phyloP scores from a whole-genome alignment of 30 jellyfish, hydroid and myxozoan genomes.

The Clytia hemisphaerica region DNA sequence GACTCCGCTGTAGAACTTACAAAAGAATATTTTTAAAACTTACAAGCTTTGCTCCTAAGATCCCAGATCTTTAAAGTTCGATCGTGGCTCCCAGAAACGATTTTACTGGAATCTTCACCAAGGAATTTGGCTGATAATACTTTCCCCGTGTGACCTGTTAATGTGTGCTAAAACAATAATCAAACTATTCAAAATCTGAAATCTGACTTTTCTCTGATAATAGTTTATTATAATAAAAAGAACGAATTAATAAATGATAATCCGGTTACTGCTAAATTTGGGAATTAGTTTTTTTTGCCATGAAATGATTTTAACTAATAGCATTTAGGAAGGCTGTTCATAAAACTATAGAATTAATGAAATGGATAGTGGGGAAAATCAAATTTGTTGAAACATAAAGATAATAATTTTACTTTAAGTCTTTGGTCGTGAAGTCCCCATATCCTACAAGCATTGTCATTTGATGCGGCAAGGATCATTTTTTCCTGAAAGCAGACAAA shows the following conservation, averaged over 20 bases:
- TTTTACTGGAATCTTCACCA: conserved; percentile 92
- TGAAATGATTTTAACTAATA: too few species aligned
- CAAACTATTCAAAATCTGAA: too few species aligned
- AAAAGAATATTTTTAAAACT: conserved; percentile 19
- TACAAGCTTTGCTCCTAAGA: conserved; percentile 91
- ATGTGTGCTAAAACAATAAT: conserved; percentile 70
- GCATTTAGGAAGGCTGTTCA: too few species aligned
- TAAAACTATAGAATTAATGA: too few species aligned
- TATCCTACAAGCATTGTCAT: conserved; percentile 92
- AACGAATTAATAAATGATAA: too few species aligned
- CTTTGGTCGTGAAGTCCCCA: conserved; percentile 75
- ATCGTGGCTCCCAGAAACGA: conserved; percentile 93
- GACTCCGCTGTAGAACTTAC: too few species aligned
- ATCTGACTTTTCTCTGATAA: too few species aligned
- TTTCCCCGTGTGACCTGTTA: conserved; percentile 90
- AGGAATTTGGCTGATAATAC: conserved; percentile 83
- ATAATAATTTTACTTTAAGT: conserved; percentile 59
- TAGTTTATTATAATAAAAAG: too few species aligned
- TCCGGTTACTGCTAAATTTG: too few species aligned
- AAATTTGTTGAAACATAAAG: too few species aligned
- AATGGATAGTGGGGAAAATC: too few species aligned
- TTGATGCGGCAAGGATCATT: conserved; percentile 80
- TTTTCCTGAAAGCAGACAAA: conserved; percentile 51
- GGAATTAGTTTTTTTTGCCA: too few species aligned
- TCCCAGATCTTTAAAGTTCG: conserved; percentile 92